Conservation (phyloP, 2,888 invertebrate genomes). For the Leptinotarsa haldemani region DNA sequence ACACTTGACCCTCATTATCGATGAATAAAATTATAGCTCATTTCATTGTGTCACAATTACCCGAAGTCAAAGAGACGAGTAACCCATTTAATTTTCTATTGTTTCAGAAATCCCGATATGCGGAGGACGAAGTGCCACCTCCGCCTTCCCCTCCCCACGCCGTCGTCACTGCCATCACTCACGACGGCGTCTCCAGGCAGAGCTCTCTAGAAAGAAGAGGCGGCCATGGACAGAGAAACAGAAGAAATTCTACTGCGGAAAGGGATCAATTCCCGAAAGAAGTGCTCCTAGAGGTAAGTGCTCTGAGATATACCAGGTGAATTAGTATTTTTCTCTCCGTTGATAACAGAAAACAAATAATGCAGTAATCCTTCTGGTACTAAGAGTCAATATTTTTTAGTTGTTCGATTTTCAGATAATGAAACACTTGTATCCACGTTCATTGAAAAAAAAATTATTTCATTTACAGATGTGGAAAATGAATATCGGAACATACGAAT, state of each 20-base stretch:
- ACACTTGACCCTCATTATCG: not conserved
- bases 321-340: not conserved
- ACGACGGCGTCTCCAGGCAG: conserved; percentile 52
- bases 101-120: conserved; percentile 69
- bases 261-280: conserved; percentile 53
- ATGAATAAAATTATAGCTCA: not conserved
- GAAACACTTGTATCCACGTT: too few species aligned
- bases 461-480: too few species aligned
- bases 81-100: conserved; percentile 37
- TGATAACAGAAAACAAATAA: too few species aligned
- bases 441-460: too few species aligned
- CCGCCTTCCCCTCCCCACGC: conserved; percentile 69
- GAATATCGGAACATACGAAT: too few species aligned
- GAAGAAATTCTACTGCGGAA: conserved; percentile 55
- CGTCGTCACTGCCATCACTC: conserved; percentile 44
- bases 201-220: conserved; percentile 63
- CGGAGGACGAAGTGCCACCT: conserved; percentile 67
- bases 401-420: too few species aligned
- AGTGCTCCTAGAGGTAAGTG: conserved; percentile 49
- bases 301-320: not conserved
- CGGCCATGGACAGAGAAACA: conserved; percentile 29
- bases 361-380: too few species aligned
- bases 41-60: not conserved
- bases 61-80: not conserved
- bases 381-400: too few species aligned